These are phyloP conservation scores for Scylla paramamosain DNA, from an alignment of 1,140 invertebrate genomes.

Conservation along the genomic window DNA sequence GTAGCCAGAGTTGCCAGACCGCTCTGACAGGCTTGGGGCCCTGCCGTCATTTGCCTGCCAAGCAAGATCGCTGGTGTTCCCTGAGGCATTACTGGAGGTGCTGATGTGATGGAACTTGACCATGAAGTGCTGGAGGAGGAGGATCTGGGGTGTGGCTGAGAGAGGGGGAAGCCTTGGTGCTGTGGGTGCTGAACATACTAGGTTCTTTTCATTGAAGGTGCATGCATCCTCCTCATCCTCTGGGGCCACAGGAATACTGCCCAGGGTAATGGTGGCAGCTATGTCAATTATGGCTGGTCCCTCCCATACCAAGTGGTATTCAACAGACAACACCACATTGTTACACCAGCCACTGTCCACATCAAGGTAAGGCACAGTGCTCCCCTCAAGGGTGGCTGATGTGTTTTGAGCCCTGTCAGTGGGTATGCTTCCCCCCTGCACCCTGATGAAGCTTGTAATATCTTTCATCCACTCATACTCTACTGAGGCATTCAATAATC, in stretches of 20 bases:
- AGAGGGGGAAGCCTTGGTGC: neutral
- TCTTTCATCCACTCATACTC: slow-evolving; percentile 56
- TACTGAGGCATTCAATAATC: slow-evolving; percentile 34
- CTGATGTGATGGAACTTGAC: slow-evolving; percentile 45
- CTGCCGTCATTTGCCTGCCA: neutral
- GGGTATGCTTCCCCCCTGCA: slow-evolving; percentile 45
- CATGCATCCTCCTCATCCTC: slow-evolving; percentile 26
- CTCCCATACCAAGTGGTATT: slow-evolving; percentile 59
- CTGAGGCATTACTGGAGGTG: neutral
- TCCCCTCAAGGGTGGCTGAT: neutral
- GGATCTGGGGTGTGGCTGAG: neutral
- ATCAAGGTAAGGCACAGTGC: slow-evolving; percentile 49
- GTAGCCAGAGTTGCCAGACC: slow-evolving; percentile 68
- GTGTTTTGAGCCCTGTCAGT: neutral
- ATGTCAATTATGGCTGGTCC: slow-evolving; percentile 55
- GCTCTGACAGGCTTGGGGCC: neutral
- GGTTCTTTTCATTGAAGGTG: neutral
- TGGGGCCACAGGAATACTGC: slow-evolving; percentile 42
- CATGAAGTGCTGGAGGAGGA: slow-evolving; percentile 55
- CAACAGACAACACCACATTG: slow-evolving; percentile 65
- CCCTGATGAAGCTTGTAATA: slow-evolving; percentile 54
- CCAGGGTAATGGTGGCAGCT: slow-evolving; percentile 55
- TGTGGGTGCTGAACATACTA: neutral
- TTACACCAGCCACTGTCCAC: slow-evolving; percentile 49
- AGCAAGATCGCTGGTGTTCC: neutral